Percentiles rank a stretch among this genome's conserved stretches.
Conservation (phyloP, 2,888 invertebrate species). For the Eupithecia subfuscata region DNA sequence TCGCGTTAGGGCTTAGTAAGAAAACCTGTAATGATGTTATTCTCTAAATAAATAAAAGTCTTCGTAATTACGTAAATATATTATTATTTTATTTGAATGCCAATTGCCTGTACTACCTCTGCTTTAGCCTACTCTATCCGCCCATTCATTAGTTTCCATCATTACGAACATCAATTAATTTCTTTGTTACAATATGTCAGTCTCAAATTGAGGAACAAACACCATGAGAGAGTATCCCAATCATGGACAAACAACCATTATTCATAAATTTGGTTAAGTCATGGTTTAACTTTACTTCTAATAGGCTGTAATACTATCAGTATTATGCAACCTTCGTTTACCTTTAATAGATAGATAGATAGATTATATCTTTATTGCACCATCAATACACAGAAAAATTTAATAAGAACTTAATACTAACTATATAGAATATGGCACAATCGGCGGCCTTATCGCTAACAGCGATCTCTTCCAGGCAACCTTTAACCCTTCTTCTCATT, state of each 20-base stretch:
- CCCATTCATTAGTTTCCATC: conserved; percentile 75
- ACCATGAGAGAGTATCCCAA: conserved; percentile 51
- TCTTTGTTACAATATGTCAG: conserved; percentile 82
- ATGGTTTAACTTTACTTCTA: neutral
- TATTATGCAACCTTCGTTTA: neutral
- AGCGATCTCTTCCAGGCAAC: too few relatives aligned
- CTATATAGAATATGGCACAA: too few relatives aligned
- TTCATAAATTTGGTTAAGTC: conserved; percentile 40
- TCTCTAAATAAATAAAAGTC: too few relatives aligned
- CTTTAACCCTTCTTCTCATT: too few relatives aligned
- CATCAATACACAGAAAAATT: too few relatives aligned
- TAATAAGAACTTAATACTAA: too few relatives aligned
- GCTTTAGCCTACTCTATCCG: conserved; percentile 51
- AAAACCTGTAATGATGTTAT: too few relatives aligned
- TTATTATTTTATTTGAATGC: neutral
- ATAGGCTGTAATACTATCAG: neutral
- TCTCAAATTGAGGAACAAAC: conserved; percentile 82
- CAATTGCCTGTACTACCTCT: conserved; percentile 39
- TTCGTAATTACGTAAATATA: too few relatives aligned
- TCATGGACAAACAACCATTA: conserved; percentile 53
- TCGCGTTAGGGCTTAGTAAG: too few relatives aligned
- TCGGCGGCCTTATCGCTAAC: too few relatives aligned
- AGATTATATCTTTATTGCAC: too few relatives aligned
- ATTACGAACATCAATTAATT: conserved; percentile 82
- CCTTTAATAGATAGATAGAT: too few relatives aligned